Evolutionary conservation across 2,797 vertebrate species (phyloP).

Genomic region (Phalanger gymnotis): DNA sequence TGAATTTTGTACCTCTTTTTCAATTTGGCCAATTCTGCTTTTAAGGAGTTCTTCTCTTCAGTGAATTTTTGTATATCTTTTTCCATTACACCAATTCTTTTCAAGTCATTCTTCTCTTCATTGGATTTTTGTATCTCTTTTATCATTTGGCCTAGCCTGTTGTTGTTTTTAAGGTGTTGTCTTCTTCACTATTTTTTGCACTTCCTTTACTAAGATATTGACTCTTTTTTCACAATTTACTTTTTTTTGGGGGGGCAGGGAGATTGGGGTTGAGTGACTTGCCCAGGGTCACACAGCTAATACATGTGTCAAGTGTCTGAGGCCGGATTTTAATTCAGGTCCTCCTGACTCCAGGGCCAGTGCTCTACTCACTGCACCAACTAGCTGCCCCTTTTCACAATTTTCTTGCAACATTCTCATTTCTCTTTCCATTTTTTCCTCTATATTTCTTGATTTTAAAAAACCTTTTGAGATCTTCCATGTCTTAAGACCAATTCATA

Average conservation of each 20-base stretch:
- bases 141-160: background rate
- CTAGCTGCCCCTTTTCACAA: too few relatives aligned
- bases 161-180: background rate
- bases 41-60: background rate
- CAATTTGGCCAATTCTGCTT: background rate
- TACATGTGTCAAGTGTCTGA: too few relatives aligned
- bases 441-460: background rate
- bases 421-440: background rate
- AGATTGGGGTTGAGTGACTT: too few relatives aligned
- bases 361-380: too few relatives aligned
- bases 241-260: too few relatives aligned
- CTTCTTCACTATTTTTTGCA: background rate
- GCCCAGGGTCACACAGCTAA: too few relatives aligned
- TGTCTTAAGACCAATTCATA: background rate
- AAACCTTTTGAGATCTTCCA: background rate
- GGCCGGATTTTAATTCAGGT: too few relatives aligned
- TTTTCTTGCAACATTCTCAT: background rate
- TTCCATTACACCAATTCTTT: background rate
- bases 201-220: background rate
- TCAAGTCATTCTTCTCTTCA: background rate
- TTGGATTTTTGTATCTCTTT: background rate
- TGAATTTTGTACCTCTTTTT: background rate
- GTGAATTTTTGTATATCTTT: background rate
- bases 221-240: background rate
- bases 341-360: too few relatives aligned